Base-by-base conservation (phyloP, 2,113 vertebrate genomes). In the Fregata magnificens region DNA sequence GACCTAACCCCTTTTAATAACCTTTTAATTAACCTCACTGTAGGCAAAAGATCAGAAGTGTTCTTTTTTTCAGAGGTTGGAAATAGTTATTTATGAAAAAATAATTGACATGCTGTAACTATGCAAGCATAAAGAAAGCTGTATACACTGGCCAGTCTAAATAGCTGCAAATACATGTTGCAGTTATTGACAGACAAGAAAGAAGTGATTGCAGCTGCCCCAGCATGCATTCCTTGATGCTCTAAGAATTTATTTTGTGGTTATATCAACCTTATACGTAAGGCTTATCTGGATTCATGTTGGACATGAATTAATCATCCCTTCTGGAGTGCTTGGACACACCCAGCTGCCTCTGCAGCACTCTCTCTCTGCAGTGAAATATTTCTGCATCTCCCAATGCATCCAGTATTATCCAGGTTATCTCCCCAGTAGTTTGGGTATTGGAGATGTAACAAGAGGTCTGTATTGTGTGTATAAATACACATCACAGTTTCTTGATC, bases 181-280 rank as follows among this genome's bases (percentile, higher is more conserved):
- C 69, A 74, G 72, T n/a, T 50, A 5, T 25, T 82, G 76, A 9
- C 55, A 86, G 50, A 29, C n/a, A 50, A 78, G 55, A 77, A 86
- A 40, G 65, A 74, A 4, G 4, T n/a, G 38, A n/a, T 86, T 1
- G 0, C 20, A 70, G 44, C 69, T 55, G 38, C 55, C n/a, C 26
- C 58, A 62, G 38, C 32, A 24, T 16, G n/a, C 31, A 6, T 59
- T 93, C 40, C 69, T 83, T 83, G 72, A 34, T 84, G 67, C 71
- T 83, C 17, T 90, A 17, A 65, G 61, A 76, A 36, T 82, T 86
- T 70, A 18, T 76, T 95, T 53, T 77, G 55, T 81, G 38, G n/a
- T 81, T 91, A 3, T 58, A 62, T 92, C 0, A 0, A 32, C 55
- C 0, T 0, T 66, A 7, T 49, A 10, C 1, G 1, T 73, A 56